Conservation (phyloP, 1,140 invertebrate species). For the Pseudomyrmex pallidus region DNA sequence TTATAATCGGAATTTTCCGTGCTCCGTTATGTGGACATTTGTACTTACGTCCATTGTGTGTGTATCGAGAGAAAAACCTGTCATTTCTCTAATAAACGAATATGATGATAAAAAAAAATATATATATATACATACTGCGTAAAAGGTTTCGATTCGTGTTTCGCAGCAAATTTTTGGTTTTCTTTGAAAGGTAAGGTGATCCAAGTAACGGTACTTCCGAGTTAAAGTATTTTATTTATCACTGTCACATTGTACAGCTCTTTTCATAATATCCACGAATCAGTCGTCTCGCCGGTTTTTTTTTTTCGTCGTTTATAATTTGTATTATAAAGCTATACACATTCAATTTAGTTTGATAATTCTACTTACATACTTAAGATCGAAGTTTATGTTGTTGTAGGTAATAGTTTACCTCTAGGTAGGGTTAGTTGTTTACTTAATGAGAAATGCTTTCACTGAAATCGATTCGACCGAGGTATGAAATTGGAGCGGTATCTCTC, state of each 20-base stretch:
- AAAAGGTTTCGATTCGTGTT: background rate
- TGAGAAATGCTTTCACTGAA: slow-evolving; percentile 80
- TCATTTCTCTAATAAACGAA: slow-evolving; percentile 42
- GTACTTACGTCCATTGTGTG: slow-evolving; percentile 41
- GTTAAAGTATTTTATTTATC: slow-evolving; percentile 83
- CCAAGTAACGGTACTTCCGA: slow-evolving; percentile 65
- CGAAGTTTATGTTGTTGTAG: slow-evolving; percentile 80
- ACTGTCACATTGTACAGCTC: slow-evolving; percentile 82
- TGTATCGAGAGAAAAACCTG: background rate
- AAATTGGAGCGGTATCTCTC: slow-evolving; percentile 80
- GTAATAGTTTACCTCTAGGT: slow-evolving; percentile 81
- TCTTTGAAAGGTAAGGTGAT: slow-evolving; percentile 3
- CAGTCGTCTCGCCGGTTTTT: slow-evolving; percentile 74
- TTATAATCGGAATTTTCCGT: slow-evolving; percentile 21
- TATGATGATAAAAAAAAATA: slow-evolving; percentile 12
- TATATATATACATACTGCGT: slow-evolving; percentile 14
- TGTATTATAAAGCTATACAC: slow-evolving; percentile 84
- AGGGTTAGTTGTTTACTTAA: slow-evolving; percentile 80
- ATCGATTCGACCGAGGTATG: slow-evolving; percentile 79
- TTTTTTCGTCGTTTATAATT: slow-evolving; percentile 78
- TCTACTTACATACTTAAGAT: slow-evolving; percentile 83
- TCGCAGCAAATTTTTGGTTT: background rate
- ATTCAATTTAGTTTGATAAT: slow-evolving; percentile 81
- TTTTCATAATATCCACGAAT: slow-evolving; percentile 82
- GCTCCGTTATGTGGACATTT: slow-evolving; percentile 13